Evolutionary conservation across 2,888 invertebrate species (phyloP).

Genomic region (Amblyteles armatorius): DNA sequence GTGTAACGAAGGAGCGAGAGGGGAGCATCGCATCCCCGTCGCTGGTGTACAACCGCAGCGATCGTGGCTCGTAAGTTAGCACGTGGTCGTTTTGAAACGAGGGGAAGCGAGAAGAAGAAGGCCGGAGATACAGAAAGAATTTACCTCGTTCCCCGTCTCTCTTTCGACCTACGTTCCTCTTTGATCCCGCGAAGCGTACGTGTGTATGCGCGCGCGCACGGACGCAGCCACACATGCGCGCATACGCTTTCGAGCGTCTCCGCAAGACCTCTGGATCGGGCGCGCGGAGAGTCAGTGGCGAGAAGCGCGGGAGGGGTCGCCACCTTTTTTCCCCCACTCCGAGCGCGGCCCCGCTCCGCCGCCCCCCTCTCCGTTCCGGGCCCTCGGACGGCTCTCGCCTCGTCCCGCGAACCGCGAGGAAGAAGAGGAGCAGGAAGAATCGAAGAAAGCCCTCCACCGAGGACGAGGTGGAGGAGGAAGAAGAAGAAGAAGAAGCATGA

Average conservation of each 20-base stretch:
- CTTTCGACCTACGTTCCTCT: conserved; percentile 25
- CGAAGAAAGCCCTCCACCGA: not conserved
- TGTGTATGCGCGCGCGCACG: not conserved
- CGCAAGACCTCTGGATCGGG: not conserved
- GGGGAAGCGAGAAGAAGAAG: conserved; percentile 60
- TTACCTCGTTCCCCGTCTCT: conserved; percentile 35
- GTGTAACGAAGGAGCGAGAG: conserved; percentile 69
- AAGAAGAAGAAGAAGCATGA: conserved; percentile 57
- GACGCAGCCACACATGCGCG: not conserved
- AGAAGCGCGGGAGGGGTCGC: conserved; percentile 51
- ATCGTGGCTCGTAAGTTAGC: conserved; percentile 83
- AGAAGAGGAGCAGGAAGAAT: conserved; percentile 26
- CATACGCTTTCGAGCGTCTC: not conserved
- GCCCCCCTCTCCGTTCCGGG: conserved; percentile 58
- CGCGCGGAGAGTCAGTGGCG: conserved; percentile 26
- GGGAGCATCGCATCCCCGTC: conserved; percentile 50
- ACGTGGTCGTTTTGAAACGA: conserved; percentile 77
- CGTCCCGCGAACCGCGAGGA: not conserved
- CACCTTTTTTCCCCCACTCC: conserved; percentile 63
- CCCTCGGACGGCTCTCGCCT: not conserved
- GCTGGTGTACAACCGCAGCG: conserved; percentile 64
- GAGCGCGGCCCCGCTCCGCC: conserved; percentile 52
- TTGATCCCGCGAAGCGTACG: conserved; percentile 51
- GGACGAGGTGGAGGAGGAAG: conserved; percentile 24
- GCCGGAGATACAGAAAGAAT: conserved; percentile 64